A percentile compares a stretch with the other conserved stretches of the same genome.
Conservation (phyloP, 1,140 invertebrate species). For the Drosophila triauraria region DNA sequence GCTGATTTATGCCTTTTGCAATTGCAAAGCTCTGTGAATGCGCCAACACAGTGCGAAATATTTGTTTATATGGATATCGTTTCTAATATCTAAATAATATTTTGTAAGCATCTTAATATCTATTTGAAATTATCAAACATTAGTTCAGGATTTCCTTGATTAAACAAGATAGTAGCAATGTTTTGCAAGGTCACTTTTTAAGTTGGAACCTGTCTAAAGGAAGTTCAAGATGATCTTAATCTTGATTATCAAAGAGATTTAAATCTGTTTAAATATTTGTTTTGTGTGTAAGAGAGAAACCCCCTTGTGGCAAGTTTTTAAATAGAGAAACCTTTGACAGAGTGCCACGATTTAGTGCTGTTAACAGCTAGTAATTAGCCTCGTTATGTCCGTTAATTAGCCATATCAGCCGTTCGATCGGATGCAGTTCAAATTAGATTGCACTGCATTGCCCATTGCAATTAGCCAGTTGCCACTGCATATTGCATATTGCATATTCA, state of each 20-base stretch:
- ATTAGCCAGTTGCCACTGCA: slow-evolving; percentile 51
- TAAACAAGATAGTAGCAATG: background rate
- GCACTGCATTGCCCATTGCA: slow-evolving; percentile 54
- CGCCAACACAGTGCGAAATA: slow-evolving; percentile 5
- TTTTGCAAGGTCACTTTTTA: background rate
- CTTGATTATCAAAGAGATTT: background rate
- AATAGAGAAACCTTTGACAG: slow-evolving; percentile 54
- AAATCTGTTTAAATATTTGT: background rate
- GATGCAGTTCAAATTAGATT: slow-evolving; percentile 8
- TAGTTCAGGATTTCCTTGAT: too few species aligned
- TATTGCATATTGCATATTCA: slow-evolving; percentile 66
- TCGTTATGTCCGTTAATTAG: slow-evolving; percentile 72
- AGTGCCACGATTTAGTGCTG: slow-evolving; percentile 69
- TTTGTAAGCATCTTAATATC: too few species aligned
- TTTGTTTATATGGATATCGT: background rate
- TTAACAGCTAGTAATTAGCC: slow-evolving; percentile 80
- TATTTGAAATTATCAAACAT: too few species aligned
- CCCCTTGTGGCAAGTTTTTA: background rate
- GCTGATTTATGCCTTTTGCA: slow-evolving; percentile 48
- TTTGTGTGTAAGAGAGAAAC: background rate
- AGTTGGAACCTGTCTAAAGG: background rate
- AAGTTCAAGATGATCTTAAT: background rate
- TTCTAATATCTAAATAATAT: too few species aligned
- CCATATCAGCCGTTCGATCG: slow-evolving; percentile 55
- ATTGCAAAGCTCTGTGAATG: slow-evolving; percentile 39